These are phyloP conservation scores for Morphnarchus princeps DNA, from an alignment of 2,113 vertebrate genomes.

Conservation along the genomic window DNA sequence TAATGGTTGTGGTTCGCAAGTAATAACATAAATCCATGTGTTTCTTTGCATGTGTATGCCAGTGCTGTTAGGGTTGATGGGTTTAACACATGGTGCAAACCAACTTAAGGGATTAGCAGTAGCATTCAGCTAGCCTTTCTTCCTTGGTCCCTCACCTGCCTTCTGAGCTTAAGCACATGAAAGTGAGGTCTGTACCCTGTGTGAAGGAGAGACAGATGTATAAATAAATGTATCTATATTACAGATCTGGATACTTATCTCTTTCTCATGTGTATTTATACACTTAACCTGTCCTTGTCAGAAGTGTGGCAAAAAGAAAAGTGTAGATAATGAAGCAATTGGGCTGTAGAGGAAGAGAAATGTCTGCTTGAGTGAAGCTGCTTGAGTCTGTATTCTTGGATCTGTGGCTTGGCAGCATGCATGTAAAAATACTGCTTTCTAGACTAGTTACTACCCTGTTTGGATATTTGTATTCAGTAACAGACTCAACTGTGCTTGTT, in stretches of 20 bases:
- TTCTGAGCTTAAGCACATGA: rapidly evolving
- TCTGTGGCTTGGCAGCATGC: neutral
- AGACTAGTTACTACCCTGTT: neutral
- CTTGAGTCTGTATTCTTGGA: neutral
- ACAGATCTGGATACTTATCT: neutral
- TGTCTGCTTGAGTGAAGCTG: neutral
- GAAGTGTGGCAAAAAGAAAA: neutral
- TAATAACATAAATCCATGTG: neutral
- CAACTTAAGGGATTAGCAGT: neutral
- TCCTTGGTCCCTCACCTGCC: neutral
- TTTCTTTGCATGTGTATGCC: neutral
- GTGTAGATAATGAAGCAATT: neutral
- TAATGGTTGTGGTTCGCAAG: neutral
- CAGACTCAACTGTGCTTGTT: neutral
- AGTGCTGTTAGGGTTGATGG: neutral
- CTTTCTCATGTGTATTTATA: neutral
- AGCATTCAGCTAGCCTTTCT: neutral
- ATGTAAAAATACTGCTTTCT: neutral
- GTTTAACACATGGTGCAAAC: neutral
- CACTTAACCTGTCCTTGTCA: neutral
- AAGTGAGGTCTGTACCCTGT: neutral
- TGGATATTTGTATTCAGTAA: neutral
- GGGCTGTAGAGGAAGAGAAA: neutral
- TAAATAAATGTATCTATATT: neutral
- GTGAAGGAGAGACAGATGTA: neutral